A percentile compares a stretch with the other conserved stretches of the same genome.
Evolutionary conservation across 2,888 invertebrate genomes (phyloP).

Genomic region (Cerceris ruficornis): DNA sequence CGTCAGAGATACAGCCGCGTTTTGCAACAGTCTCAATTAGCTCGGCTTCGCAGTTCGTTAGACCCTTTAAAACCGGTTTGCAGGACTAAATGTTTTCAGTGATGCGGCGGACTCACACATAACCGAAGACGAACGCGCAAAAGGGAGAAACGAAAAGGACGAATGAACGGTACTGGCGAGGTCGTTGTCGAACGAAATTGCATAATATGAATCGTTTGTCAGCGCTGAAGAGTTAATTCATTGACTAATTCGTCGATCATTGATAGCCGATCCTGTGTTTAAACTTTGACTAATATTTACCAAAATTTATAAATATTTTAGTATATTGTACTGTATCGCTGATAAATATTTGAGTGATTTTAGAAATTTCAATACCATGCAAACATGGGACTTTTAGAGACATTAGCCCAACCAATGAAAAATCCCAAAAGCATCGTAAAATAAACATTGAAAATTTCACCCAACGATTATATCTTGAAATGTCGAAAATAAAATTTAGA

Average conservation of each 20-base stretch:
- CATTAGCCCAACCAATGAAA: too few relatives aligned
- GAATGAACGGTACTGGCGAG: not conserved
- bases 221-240: not conserved
- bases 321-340: too few relatives aligned
- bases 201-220: not conserved
- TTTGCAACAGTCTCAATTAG: slow-evolving; percentile 72
- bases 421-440: too few relatives aligned
- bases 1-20: slow-evolving; percentile 55
- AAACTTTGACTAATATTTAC: not conserved
- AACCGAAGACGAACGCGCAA: slow-evolving; percentile 33
- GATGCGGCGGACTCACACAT: slow-evolving; percentile 39
- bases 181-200: slow-evolving; percentile 10
- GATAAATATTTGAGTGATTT: too few relatives aligned
- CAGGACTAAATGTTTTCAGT: slow-evolving; percentile 67
- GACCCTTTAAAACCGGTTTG: slow-evolving; percentile 71
- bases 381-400: too few relatives aligned
- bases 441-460: too few relatives aligned
- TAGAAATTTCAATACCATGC: too few relatives aligned
- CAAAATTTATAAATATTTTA: too few relatives aligned
- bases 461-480: too few relatives aligned
- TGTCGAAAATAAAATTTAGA: too few relatives aligned
- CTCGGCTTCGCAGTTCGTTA: slow-evolving; percentile 76
- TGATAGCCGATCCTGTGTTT: not conserved
- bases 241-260: not conserved
- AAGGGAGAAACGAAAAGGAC: slow-evolving; percentile 8